A percentile compares a stretch with the other conserved stretches of the same genome.
These are phyloP conservation scores for Cervus canadensis DNA, from an alignment of 2,113 vertebrate genomes.

Conservation along the genomic window DNA sequence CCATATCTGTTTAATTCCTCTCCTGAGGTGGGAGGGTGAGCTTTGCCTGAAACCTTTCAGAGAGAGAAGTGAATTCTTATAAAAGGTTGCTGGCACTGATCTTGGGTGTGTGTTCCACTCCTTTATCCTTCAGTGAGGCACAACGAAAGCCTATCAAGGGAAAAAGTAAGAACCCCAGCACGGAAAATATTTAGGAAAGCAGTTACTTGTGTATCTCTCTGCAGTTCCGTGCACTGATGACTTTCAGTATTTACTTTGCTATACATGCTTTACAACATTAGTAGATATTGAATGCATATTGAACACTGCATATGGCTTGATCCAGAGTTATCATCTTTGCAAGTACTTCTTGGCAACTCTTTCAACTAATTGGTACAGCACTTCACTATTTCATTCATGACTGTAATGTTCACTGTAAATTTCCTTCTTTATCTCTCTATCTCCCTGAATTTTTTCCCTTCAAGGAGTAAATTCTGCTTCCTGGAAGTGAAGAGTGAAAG, in stretches of 20 bases:
- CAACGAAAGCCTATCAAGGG: background rate
- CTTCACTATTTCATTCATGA: slow-evolving; percentile 20
- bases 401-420: slow-evolving; percentile 30
- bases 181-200: background rate
- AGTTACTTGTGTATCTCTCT: background rate
- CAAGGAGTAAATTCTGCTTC: background rate
- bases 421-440: slow-evolving; percentile 23
- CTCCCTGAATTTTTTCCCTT: background rate
- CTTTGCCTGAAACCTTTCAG: background rate
- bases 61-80: background rate
- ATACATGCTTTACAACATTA: background rate
- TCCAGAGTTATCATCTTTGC: background rate
- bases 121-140: background rate
- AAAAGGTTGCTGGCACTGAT: background rate
- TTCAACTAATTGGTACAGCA: slow-evolving; percentile 20
- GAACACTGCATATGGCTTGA: background rate
- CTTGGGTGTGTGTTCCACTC: background rate
- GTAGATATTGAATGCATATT: background rate
- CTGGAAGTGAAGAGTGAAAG: background rate
- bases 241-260: background rate
- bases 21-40: background rate
- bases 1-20: background rate
- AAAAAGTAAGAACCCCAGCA: background rate
- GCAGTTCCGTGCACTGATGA: background rate
- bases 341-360: background rate